Evolutionary conservation across 2,888 invertebrate genomes (phyloP), one percentile per base, ranked within the genome.

Genomic region (Aspidiotus rigidus): DNA sequence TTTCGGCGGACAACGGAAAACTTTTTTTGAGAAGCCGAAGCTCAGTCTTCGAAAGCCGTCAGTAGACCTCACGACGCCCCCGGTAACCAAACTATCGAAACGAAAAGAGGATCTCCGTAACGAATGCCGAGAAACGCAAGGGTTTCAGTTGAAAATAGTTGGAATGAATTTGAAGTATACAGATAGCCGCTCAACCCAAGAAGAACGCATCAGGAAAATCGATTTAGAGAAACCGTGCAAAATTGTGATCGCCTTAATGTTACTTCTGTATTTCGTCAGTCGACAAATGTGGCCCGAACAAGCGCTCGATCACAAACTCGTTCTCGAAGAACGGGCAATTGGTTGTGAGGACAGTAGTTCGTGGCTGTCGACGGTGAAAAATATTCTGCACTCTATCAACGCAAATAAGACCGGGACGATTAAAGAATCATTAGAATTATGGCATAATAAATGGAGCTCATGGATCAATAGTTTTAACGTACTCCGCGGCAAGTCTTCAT

Each of bases 201-300:
- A 64, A 28, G 10, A 54, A 39, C 55, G 41, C 49, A 64, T 64
- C 17, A 64, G 54, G 54, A 15, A 15, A n/a, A 56, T 56, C 42
- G 44, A 64, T 17, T 42, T 64, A 7, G 64, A 64, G 42, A 57
- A 42, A 11, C 64, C 64, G 11, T 64, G 64, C 44, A 64, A 64
- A 64, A 56, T 64, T 8, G 44, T 64, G 11, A 64, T 64, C 42
- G 64, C 64, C 10, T 9, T 64, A 5, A 17, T 55, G 56, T 28
- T 28, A 28, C 28, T 28, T 28, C 5, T 28, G 28, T 28, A 28
- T 28, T 28, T 28, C 28, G 2, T 28, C 28, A 28, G 28, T 28
- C 28, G 28, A 28, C 28, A 28, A 28, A 28, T 28, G 28, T 28
- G 28, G 28, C 28, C 28, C 5, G 28, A 28, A 28, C 28, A 28